Conservation (phyloP, 1,140 invertebrate species). For the Tetragonula clypearis region DNA sequence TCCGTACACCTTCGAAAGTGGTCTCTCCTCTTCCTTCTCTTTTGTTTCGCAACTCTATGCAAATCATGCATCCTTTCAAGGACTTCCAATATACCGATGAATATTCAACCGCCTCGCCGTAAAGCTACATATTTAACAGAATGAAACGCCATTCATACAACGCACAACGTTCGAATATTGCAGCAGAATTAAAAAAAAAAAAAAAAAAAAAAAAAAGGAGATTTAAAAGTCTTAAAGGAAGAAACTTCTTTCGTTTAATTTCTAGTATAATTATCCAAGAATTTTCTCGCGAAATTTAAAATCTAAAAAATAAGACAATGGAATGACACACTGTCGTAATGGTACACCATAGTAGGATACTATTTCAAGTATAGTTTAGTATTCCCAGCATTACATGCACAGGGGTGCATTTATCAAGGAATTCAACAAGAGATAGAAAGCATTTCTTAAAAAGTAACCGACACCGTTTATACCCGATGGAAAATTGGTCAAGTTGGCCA, state of each 20-base stretch:
- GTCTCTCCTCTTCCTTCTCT: conserved; percentile 1
- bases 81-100: conserved; percentile 21
- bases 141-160: background rate
- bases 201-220: no score
- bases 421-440: background rate
- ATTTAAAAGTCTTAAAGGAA: no score
- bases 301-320: background rate
- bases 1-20: conserved; percentile 11
- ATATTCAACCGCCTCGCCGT: background rate
- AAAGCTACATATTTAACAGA: background rate
- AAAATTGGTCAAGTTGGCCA: conserved; percentile 58
- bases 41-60: conserved; percentile 35
- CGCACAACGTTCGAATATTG: no score
- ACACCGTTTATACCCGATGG: background rate
- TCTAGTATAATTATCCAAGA: no score
- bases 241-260: background rate
- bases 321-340: background rate
- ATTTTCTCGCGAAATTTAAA: background rate
- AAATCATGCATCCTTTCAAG: conserved; percentile 36
- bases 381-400: background rate
- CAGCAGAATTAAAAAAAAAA: background rate
- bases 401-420: no score
- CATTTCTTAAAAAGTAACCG: conserved; percentile 42
- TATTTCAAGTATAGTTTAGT: background rate
- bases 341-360: background rate